Evolutionary conservation across 2,113 vertebrate genomes (phyloP), one percentile per base, ranked within the genome.

Genomic region (Hoplias malabaricus): DNA sequence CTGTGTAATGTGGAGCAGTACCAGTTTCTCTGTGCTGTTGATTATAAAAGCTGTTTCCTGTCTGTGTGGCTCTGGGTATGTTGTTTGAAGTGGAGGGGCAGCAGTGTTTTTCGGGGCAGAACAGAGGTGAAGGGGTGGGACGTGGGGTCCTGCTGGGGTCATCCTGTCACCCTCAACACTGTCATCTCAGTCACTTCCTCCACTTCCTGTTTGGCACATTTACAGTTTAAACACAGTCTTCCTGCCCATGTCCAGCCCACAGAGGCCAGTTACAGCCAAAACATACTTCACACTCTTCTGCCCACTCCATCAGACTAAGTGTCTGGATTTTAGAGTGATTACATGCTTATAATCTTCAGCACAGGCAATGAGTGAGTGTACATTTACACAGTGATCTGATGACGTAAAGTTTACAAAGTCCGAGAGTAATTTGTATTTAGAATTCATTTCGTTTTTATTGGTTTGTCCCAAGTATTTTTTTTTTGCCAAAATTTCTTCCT

Each of bases 171-270:
- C 68, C 65, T 53, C 74, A 73, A 21, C 69, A 31, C 69, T 88
- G 88, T 87, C 87, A 83, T 85, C 83, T 69, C 88, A 87, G 86
- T 84, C 76, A 83, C 76, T 90, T 92, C 91, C 90, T 85, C 25
- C 31, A 75, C 79, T 91, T 92, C 90, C 90, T 91, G 89, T 89
- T 77, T 83, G 82, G 85, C 83, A 69, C 38, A 36, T 70, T 56
- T 67, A 66, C 86, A 83, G 68, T 72, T 79, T 84, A 87, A 88
- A 89, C 86, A 86, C 70, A 54, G 78, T 73, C 80, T 89, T 91
- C 88, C 89, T 88, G 78, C 59, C 66, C 8, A 80, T 84, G 69
- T 63, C 33, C 66, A 12, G 40, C 27, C 59, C 21, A 65, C 34
- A 4, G 66, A 29, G 48, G 53, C 21, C 42, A 21, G 25, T n/a